Conservation (phyloP, 2,113 vertebrate genomes). For the Sinocyclocheilus rhinocerous region DNA sequence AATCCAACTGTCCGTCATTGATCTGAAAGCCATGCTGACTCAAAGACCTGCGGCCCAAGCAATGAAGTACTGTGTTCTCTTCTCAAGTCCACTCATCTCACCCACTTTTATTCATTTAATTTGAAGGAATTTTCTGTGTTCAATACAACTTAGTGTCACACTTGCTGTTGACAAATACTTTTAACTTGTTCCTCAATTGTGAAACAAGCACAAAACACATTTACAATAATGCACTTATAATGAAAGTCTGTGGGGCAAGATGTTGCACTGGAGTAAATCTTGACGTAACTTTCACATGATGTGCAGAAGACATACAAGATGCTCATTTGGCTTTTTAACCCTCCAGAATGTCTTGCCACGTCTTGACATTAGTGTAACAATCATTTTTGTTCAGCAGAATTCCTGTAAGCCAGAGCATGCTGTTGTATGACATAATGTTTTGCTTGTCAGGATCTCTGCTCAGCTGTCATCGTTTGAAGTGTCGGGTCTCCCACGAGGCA, state of each 20-base stretch:
- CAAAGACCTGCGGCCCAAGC: slow-evolving; percentile 94
- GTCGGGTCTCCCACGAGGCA: slow-evolving; percentile 78
- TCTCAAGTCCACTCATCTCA: background rate
- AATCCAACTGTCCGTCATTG: slow-evolving; percentile 83
- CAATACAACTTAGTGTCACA: background rate
- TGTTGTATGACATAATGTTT: slow-evolving; percentile 24
- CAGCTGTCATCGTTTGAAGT: slow-evolving; percentile 87
- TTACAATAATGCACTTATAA: background rate
- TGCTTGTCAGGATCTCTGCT: slow-evolving; percentile 80
- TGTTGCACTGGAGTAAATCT: background rate
- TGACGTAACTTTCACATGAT: background rate
- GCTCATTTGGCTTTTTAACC: background rate
- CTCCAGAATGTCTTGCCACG: background rate
- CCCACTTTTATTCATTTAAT: background rate
- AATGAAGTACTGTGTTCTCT: slow-evolving; percentile 77
- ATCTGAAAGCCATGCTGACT: slow-evolving; percentile 82
- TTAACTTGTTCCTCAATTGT: background rate
- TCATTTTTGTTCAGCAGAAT: background rate
- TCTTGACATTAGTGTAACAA: too few species aligned
- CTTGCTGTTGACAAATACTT: background rate
- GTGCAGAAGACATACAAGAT: background rate
- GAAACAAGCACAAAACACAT: background rate
- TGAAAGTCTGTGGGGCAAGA: background rate
- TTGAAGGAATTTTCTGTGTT: background rate
- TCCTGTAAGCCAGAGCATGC: background rate